These are phyloP conservation scores for Microctenopoma lineatum DNA, from an alignment of 2,797 vertebrate species.

Conservation along the genomic window DNA sequence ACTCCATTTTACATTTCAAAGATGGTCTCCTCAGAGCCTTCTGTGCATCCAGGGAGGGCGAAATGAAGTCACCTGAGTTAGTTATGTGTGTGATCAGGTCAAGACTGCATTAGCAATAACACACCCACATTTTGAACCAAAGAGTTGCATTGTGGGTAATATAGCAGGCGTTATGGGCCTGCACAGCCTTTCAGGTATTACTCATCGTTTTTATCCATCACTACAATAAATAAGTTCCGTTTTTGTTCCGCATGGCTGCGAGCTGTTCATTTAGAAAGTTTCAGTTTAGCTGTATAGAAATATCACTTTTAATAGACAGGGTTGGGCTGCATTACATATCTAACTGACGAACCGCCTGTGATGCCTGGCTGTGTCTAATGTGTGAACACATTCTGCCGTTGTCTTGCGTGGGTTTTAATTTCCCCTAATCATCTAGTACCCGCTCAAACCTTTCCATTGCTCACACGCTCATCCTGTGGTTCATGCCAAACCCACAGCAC, in stretches of 20 bases:
- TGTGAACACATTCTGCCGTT: constrained; percentile 57
- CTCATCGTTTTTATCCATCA: too few relatives aligned
- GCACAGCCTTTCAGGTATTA: too few relatives aligned
- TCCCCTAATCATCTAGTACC: constrained; percentile 63
- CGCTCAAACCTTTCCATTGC: constrained; percentile 57
- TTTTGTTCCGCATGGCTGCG: too few relatives aligned
- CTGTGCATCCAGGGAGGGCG: not conserved
- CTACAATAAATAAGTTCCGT: too few relatives aligned
- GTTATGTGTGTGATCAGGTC: too few relatives aligned
- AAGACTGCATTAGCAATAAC: too few relatives aligned
- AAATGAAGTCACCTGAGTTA: not conserved
- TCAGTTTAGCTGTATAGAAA: not conserved
- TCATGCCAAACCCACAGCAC: constrained; percentile 65
- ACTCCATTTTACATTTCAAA: not conserved
- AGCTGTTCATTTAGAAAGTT: too few relatives aligned
- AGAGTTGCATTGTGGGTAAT: too few relatives aligned
- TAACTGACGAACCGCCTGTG: constrained; percentile 35
- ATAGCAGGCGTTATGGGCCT: too few relatives aligned
- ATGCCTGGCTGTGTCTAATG: constrained; percentile 55
- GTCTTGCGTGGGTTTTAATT: constrained; percentile 69
- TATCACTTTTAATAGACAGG: not conserved
- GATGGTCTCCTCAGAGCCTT: not conserved
- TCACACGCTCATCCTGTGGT: not conserved
- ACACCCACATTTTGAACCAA: too few relatives aligned
- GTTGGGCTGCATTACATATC: constrained; percentile 2